Evolutionary conservation across 1,140 invertebrate genomes (phyloP), one percentile per base, ranked within the genome.

Genomic region (Uloborus diversus): DNA sequence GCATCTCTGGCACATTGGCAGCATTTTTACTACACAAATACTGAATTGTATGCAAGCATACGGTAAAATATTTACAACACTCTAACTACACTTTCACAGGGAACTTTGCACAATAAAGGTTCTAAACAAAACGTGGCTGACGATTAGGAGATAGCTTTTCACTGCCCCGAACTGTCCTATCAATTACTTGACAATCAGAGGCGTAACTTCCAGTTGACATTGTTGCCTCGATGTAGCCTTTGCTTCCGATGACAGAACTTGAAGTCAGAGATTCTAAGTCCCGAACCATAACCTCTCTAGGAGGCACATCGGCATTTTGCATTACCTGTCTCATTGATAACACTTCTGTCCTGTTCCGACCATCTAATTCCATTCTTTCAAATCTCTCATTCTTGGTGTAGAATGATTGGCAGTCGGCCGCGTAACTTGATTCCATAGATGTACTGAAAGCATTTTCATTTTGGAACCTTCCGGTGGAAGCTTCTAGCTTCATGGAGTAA

Each of bases 71-170:
- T 69, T 27, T 69, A 69, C 66, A 69, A 53, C 27, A 51, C 25
- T 28, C 30, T 27, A 14, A 27, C 3, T 11, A 69, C 13, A 30
- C 27, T 11, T 37, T 28, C 33, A 49, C 64, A 20, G 5, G n/a
- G 23, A 25, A 23, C 14, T 61, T n/a, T 30, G 25, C 23, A 14
- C 57, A 33, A 17, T 61, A 17, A 30, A 7, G 13, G 3, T 51
- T 0, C 42, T 56, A 76, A 17, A 78, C 73, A 28, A 78, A 78
- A n/a, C 73, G 73, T 28, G 73, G 73, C 62, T 78, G 61, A 25
- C 73, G 14, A 33, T 78, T 78, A 4, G 42, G 62, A 5, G 73
- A 78, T 27, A 78, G n/a, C 30, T 78, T 78, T 17, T 78, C 73
- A 30, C 62, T 64, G 3, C 59, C 37, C 14, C 66, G 25, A 5